These are phyloP conservation scores for Drosophila lacertosa DNA, from an alignment of 1,140 invertebrate species.

Conservation along the genomic window DNA sequence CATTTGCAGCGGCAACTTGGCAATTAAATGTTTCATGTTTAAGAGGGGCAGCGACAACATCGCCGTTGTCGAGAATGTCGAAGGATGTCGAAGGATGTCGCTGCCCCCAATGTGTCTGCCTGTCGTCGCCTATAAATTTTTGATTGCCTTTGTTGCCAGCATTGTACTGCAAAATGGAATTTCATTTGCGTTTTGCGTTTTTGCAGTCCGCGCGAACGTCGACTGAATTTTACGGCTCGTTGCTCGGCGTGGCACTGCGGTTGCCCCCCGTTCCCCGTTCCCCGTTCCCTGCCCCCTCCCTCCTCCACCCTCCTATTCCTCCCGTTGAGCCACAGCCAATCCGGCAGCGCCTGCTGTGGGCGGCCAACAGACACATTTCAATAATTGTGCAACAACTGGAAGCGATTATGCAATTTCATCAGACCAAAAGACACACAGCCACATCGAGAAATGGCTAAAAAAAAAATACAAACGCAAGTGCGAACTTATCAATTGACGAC, in stretches of 20 bases:
- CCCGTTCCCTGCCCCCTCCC: not conserved
- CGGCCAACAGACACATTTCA: constrained; percentile 69
- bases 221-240: constrained; percentile 78
- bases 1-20: constrained; percentile 40
- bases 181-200: constrained; percentile 62
- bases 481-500: not conserved
- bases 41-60: constrained; percentile 30
- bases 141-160: constrained; percentile 57
- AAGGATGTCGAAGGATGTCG: no score
- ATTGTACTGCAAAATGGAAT: constrained; percentile 59
- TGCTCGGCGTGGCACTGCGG: constrained; percentile 54
- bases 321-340: constrained; percentile 9
- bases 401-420: constrained; percentile 82
- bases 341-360: constrained; percentile 19
- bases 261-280: constrained; percentile 5
- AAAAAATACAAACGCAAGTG: constrained; percentile 52
- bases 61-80: constrained; percentile 2
- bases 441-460: constrained; percentile 63
- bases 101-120: constrained; percentile 34
- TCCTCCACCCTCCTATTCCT: no score
- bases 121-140: constrained; percentile 65
- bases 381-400: constrained; percentile 83
- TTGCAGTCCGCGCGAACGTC: constrained; percentile 40
- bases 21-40: constrained; percentile 63
- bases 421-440: constrained; percentile 70